Evolutionary conservation across 1,140 invertebrate species (phyloP).

Genomic region (Bombyx mandarina): DNA sequence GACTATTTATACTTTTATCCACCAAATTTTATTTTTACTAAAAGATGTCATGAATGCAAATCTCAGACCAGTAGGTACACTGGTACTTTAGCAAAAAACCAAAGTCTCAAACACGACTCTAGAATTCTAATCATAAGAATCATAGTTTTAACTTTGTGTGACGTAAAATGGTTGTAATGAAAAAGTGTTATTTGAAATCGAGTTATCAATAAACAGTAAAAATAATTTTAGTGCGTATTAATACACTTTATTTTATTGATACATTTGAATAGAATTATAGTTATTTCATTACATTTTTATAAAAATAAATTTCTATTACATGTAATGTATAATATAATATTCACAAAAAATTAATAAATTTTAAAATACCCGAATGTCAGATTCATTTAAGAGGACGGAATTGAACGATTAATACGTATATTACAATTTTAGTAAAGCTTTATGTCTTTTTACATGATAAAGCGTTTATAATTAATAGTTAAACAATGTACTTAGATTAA

Average conservation of each 20-base stretch:
- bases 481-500: slow-evolving; percentile 12
- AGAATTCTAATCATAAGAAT: too few species aligned
- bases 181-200: background rate
- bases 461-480: slow-evolving; percentile 22
- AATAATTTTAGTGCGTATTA: slow-evolving; percentile 42
- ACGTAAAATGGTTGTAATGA: too few species aligned
- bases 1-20: too few species aligned
- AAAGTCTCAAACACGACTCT: too few species aligned
- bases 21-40: too few species aligned
- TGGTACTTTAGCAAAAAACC: too few species aligned
- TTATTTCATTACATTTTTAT: slow-evolving; percentile 24
- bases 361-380: slow-evolving; percentile 16
- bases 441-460: slow-evolving; percentile 62
- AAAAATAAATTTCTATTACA: slow-evolving; percentile 12
- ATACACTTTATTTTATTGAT: slow-evolving; percentile 56
- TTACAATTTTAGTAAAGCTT: slow-evolving; percentile 53
- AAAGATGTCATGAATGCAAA: too few species aligned
- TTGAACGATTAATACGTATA: slow-evolving; percentile 43
- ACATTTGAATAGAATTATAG: slow-evolving; percentile 42
- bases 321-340: slow-evolving; percentile 38
- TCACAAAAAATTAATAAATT: slow-evolving; percentile 28
- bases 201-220: slow-evolving; percentile 26
- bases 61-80: too few species aligned
- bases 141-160: too few species aligned
- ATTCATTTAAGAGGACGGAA: slow-evolving; percentile 47